Evolutionary conservation across 2,113 vertebrate genomes (phyloP).

Genomic region (Daubentonia madagascariensis): DNA sequence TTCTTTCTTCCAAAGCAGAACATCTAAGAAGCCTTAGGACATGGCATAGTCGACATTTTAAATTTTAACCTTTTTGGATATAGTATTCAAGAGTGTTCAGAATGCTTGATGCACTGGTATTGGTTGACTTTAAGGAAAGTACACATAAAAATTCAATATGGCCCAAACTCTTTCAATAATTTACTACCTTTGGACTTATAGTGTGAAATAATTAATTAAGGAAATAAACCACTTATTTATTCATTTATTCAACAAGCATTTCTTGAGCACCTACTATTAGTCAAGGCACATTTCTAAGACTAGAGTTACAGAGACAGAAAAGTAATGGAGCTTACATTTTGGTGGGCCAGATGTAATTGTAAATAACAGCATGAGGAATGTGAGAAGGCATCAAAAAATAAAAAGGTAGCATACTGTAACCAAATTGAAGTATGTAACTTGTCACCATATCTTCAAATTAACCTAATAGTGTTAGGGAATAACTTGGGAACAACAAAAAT

Average conservation of each 20-base stretch:
- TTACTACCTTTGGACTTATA: not conserved
- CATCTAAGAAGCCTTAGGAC: not conserved
- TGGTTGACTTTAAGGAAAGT: not conserved
- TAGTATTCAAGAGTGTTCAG: not conserved
- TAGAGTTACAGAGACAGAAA: not conserved
- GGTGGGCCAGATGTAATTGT: not conserved
- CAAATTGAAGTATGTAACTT: not conserved
- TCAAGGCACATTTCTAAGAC: conserved; percentile 9
- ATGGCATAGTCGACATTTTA: not conserved
- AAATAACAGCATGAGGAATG: conserved; percentile 21
- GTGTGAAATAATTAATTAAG: not conserved
- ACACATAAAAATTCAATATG: not conserved
- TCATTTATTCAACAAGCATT: not conserved
- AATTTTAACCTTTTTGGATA: not conserved
- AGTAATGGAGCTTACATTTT: not conserved
- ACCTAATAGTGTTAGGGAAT: not conserved
- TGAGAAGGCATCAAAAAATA: conserved; percentile 44
- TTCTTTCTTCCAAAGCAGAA: conserved; percentile 17
- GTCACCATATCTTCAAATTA: not conserved
- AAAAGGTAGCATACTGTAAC: not conserved
- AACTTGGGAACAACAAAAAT: conserved; percentile 24
- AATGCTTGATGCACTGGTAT: not conserved
- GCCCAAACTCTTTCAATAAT: not conserved
- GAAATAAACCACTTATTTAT: not conserved
- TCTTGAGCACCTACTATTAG: not conserved